phyloP scores from a whole-genome alignment of 1,140 invertebrate genomes.

The Trichonephila inaurata region DNA sequence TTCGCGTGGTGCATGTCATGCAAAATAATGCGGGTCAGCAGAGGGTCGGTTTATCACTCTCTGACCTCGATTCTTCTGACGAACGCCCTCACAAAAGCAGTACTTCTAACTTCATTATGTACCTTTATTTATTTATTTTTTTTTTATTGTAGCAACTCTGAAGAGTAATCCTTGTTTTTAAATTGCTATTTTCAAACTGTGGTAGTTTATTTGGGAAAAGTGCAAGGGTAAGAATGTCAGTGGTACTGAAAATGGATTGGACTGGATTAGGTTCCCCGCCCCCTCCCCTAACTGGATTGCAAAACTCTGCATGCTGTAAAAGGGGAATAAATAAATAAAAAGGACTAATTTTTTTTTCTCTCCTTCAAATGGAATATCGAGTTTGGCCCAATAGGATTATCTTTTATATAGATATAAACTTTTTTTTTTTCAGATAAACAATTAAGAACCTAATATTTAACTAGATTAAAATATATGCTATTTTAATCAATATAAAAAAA shows the following conservation, averaged over 20 bases:
- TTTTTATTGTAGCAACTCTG: neutral
- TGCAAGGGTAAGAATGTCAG: neutral
- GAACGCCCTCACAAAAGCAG: neutral
- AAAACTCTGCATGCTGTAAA: too few species aligned
- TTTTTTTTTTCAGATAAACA: too few species aligned
- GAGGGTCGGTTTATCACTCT: neutral
- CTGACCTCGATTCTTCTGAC: neutral
- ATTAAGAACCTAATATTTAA: too few species aligned
- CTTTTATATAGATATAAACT: too few species aligned
- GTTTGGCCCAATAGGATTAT: neutral
- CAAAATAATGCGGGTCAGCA: conserved; percentile 21
- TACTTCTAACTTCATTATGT: neutral
- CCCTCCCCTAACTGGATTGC: neutral
- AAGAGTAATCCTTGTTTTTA: neutral
- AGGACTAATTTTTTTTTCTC: neutral
- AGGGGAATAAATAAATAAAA: neutral
- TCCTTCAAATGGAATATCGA: neutral
- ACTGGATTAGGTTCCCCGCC: neutral
- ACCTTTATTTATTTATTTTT: neutral
- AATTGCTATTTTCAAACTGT: neutral
- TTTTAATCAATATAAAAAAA: too few species aligned
- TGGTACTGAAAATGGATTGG: neutral
- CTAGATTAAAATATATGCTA: too few species aligned
- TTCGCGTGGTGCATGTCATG: neutral
- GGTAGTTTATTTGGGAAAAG: neutral